A percentile compares a stretch with the other conserved stretches of the same genome.
These are phyloP conservation scores for Lepidurus couesii DNA, from an alignment of 1,140 invertebrate species.

Conservation along the genomic window DNA sequence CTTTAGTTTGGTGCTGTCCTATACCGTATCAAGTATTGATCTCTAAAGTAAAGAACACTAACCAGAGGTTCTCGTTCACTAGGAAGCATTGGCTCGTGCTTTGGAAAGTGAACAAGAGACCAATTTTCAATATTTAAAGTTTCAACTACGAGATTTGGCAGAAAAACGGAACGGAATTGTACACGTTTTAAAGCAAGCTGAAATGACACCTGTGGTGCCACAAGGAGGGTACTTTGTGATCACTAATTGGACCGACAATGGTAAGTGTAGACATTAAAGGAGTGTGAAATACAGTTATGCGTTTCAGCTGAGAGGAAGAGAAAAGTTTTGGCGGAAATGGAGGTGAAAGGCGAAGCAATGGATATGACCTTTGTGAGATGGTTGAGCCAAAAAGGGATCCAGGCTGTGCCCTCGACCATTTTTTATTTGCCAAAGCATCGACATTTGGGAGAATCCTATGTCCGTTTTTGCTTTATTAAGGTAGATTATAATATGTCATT, in stretches of 20 bases:
- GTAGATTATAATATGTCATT: slow-evolving; percentile 45
- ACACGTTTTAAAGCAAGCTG: slow-evolving; percentile 55
- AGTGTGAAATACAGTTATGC: neutral
- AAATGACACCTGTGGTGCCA: slow-evolving; percentile 87
- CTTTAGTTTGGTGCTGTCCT: slow-evolving; percentile 80
- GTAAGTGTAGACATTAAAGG: neutral
- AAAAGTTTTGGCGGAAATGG: neutral
- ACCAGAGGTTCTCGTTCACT: neutral
- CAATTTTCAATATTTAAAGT: slow-evolving; percentile 49
- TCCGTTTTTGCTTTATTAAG: slow-evolving; percentile 90
- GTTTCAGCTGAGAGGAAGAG: neutral
- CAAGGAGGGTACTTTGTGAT: slow-evolving; percentile 98
- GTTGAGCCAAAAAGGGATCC: slow-evolving; percentile 63
- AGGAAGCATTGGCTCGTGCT: slow-evolving; percentile 26
- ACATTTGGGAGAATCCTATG: slow-evolving; percentile 74
- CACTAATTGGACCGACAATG: slow-evolving; percentile 70
- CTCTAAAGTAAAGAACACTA: neutral
- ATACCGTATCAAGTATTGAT: slow-evolving; percentile 61
- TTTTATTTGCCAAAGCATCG: slow-evolving; percentile 85
- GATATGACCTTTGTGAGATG: slow-evolving; percentile 62
- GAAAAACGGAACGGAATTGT: slow-evolving; percentile 81
- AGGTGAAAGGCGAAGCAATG: neutral
- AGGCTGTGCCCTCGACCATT: slow-evolving; percentile 87
- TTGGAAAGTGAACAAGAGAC: neutral
- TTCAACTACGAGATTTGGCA: slow-evolving; percentile 66